phyloP scores from a whole-genome alignment of 2,113 vertebrate genomes.

The Seriola quinqueradiata region DNA sequence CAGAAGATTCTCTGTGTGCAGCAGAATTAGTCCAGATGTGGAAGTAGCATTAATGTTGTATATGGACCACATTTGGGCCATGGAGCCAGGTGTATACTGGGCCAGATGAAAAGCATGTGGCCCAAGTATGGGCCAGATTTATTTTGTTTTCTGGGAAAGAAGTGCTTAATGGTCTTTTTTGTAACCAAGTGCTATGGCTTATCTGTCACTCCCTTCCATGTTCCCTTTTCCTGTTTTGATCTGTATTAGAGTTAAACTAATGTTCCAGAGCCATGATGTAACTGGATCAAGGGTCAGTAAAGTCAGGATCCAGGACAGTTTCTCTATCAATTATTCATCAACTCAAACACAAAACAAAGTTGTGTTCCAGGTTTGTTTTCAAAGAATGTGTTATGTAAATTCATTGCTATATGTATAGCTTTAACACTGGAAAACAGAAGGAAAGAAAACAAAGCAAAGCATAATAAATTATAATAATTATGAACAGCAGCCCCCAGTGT shows the following conservation, averaged over 20 bases:
- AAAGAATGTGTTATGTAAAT: neutral
- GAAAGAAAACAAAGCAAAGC: neutral
- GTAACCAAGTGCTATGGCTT: neutral
- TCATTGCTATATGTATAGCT: neutral
- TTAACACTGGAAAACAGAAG: neutral
- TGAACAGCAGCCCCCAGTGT: neutral
- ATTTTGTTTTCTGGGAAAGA: too few species aligned
- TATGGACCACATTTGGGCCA: too few species aligned
- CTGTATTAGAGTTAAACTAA: neutral
- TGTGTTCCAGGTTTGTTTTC: neutral
- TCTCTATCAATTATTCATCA: slow-evolving; percentile 38
- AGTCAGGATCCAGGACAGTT: neutral
- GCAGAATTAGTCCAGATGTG: too few species aligned
- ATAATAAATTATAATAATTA: too few species aligned
- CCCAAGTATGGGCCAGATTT: too few species aligned
- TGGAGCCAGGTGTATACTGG: too few species aligned
- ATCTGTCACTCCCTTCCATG: too few species aligned
- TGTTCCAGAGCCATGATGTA: slow-evolving; percentile 4
- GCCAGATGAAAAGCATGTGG: too few species aligned
- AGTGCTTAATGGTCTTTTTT: neutral
- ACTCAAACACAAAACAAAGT: neutral
- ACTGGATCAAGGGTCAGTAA: slow-evolving; percentile 12
- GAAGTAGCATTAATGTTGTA: too few species aligned
- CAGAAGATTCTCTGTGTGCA: too few species aligned
- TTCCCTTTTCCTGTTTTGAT: neutral